Percentiles rank a stretch among this genome's conserved stretches.
Conservation (phyloP, 2,797 vertebrate genomes). For the Eulemur rubriventer region DNA sequence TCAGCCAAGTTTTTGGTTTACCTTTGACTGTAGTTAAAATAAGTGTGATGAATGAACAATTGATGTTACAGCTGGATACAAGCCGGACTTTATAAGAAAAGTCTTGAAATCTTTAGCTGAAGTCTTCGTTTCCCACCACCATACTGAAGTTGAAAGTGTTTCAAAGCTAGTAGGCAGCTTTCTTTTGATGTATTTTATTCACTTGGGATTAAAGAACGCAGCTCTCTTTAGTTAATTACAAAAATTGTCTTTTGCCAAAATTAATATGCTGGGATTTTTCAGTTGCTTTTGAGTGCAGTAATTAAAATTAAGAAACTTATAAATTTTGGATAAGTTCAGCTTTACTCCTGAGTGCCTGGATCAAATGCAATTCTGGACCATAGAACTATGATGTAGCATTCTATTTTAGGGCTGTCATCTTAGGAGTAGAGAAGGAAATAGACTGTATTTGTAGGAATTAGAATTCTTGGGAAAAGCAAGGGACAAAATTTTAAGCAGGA, state of each 20-base stretch:
- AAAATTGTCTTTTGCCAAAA: background rate
- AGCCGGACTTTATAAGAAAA: background rate
- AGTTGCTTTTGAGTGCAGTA: background rate
- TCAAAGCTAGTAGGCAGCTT: background rate
- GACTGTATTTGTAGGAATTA: background rate
- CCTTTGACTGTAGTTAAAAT: background rate
- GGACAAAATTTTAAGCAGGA: background rate
- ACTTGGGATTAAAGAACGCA: slow-evolving; percentile 23
- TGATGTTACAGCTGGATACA: background rate
- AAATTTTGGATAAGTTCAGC: background rate
- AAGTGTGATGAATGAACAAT: background rate
- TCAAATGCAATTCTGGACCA: background rate
- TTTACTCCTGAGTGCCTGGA: background rate
- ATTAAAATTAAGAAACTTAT: background rate
- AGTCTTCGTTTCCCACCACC: background rate
- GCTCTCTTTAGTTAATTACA: background rate
- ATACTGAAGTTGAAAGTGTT: background rate
- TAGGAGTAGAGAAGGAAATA: background rate
- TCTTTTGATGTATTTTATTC: background rate
- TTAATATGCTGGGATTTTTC: background rate
- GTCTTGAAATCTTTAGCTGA: background rate
- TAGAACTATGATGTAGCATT: background rate
- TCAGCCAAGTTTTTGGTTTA: background rate
- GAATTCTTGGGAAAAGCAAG: slow-evolving; percentile 9
- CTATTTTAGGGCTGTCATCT: background rate